Conservation (phyloP, 2,888 invertebrate species). For the Rhimphoctona megacephalus region DNA sequence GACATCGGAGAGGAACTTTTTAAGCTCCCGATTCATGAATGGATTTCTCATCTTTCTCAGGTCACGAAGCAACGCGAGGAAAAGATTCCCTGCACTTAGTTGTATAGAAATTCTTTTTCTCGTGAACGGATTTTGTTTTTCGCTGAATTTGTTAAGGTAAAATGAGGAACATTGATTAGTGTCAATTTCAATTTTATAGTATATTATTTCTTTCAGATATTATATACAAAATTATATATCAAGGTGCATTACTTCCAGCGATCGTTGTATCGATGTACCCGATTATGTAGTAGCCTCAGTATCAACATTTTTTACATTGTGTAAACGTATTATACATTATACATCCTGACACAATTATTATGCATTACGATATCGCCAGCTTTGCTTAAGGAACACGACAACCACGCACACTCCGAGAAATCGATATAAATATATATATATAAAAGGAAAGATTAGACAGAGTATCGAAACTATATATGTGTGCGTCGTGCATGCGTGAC, state of each 20-base stretch:
- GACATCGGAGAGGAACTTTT: not conserved
- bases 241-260: not conserved
- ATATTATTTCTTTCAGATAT: not conserved
- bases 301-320: not conserved
- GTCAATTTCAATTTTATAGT: not conserved
- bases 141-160: not conserved
- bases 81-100: not conserved
- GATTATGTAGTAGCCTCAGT: slow-evolving; percentile 32
- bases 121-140: not conserved
- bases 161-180: not conserved
- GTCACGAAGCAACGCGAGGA: not conserved
- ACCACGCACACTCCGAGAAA: slow-evolving; percentile 47
- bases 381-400: slow-evolving; percentile 44
- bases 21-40: slow-evolving; percentile 30
- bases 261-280: not conserved
- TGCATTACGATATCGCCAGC: slow-evolving; percentile 19
- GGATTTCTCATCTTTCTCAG: slow-evolving; percentile 9
- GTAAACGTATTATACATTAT: not conserved
- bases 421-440: slow-evolving; percentile 21
- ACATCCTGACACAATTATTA: slow-evolving; percentile 32
- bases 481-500: slow-evolving; percentile 70
- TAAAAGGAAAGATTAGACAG: slow-evolving; percentile 14
- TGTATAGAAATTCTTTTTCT: not conserved
- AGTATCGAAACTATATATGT: slow-evolving; percentile 8
- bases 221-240: not conserved